Evolutionary conservation across 2,888 invertebrate genomes (phyloP).

Genomic region (Hydrotaea cyrtoneurina): DNA sequence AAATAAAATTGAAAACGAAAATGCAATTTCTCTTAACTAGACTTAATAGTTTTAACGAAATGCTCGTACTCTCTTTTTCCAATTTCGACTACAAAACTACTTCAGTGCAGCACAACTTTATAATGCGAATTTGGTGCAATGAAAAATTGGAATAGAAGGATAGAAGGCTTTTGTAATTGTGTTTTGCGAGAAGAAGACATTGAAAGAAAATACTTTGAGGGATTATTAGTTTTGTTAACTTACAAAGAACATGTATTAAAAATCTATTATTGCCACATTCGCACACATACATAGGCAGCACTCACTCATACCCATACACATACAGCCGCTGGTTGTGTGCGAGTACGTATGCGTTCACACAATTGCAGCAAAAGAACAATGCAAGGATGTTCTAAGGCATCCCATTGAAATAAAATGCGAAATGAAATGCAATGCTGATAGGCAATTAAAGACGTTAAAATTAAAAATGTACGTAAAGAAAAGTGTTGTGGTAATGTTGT

Average conservation of each 20-base stretch:
- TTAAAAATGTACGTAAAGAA: too few species aligned
- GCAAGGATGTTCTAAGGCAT: neutral
- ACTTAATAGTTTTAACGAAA: slow-evolving; percentile 15
- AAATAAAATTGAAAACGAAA: slow-evolving; percentile 20
- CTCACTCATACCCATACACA: neutral
- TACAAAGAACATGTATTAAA: neutral
- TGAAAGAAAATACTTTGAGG: slow-evolving; percentile 1
- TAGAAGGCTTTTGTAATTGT: neutral
- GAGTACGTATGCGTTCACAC: too few species aligned
- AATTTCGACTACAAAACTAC: neutral
- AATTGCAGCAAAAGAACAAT: neutral
- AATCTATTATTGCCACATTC: slow-evolving; percentile 16
- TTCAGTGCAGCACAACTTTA: neutral
- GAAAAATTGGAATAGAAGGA: neutral
- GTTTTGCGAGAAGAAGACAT: neutral
- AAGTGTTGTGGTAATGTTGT: too few species aligned
- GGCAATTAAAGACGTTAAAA: too few species aligned
- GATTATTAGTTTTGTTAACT: slow-evolving; percentile 1
- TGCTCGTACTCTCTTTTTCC: neutral
- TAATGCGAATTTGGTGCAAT: neutral
- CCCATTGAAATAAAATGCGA: neutral
- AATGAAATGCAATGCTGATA: neutral
- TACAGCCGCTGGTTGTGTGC: too few species aligned
- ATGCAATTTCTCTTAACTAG: slow-evolving; percentile 5
- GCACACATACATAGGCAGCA: neutral